A percentile compares a stretch with the other conserved stretches of the same genome.
Conservation (phyloP, 2,888 invertebrate species). For the Rhopalosiphum nymphaeae region DNA sequence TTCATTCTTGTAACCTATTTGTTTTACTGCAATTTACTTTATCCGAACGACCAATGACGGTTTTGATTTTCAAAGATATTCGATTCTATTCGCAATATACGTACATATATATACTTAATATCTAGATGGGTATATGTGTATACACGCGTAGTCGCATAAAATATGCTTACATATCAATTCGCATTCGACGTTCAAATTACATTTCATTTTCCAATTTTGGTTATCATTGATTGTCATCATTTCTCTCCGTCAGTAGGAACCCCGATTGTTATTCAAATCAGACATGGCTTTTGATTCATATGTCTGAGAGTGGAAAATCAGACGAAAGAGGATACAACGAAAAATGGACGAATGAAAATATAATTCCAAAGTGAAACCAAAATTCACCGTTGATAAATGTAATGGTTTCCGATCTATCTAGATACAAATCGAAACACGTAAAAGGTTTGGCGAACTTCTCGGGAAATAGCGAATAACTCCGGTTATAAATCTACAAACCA, state of each 20-base stretch:
- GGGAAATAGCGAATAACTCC: conserved; percentile 38
- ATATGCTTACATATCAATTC: conserved; percentile 44
- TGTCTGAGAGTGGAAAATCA: conserved; percentile 17
- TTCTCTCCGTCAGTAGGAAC: conserved; percentile 12
- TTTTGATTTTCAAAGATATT: conserved; percentile 23
- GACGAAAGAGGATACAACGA: conserved; percentile 14
- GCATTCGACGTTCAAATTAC: conserved; percentile 42
- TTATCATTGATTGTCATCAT: conserved; percentile 61
- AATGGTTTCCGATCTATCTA: conserved; percentile 57
- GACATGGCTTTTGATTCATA: conserved; percentile 52
- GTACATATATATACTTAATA: not conserved
- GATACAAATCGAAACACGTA: conserved; percentile 63
- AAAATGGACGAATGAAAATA: conserved; percentile 22
- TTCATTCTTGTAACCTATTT: conserved; percentile 28
- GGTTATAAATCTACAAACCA: conserved; percentile 52
- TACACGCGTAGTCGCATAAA: not conserved
- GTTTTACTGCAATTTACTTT: conserved; percentile 35
- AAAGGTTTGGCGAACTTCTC: conserved; percentile 61
- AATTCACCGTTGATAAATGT: conserved; percentile 58
- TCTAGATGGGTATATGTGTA: not conserved
- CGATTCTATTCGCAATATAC: not conserved
- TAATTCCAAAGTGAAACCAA: conserved; percentile 44
- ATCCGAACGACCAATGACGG: not conserved
- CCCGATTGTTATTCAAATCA: conserved; percentile 62
- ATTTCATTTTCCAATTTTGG: conserved; percentile 61